Evolutionary conservation across 2,888 invertebrate genomes (phyloP), one percentile per base, ranked within the genome.

Genomic region (Eueremaeus valkanovi): DNA sequence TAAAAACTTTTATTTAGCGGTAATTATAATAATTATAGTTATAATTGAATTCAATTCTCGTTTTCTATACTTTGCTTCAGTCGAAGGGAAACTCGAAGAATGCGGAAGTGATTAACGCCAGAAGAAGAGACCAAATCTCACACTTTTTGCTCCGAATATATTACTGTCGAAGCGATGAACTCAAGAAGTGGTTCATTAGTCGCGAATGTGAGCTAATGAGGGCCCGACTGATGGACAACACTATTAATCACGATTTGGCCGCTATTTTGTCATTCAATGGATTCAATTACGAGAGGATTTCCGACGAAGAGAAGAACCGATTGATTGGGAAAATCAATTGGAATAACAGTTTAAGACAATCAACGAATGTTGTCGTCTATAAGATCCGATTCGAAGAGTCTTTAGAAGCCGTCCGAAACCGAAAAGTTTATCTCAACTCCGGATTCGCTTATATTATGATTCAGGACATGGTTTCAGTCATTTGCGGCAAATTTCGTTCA

Each of bases 91-190:
- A 18, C 8, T 36, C 29, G 29, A 31, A 58, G n/a, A 40, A 36
- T 16, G 6, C 42, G 16, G 42, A 68, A 18, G 61, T 27, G 6
- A 78, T 80, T 72, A 80, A 81, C 42, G 82, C 82, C 9, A 79
- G 83, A 63, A 78, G 81, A 40, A 80, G 83, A 78, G 98, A 99
- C 84, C 90, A 92, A 81, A 88, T 96, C 73, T 93, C 97, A 0
- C 98, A 99, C 83, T 97, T 92, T 83, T 92, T 97, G 80, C 85
- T 98, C 3, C 87, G 96, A 75, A 84, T 99, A 76, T 94, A 94
- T 0, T 97, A 93, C 84, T 96, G 95, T 82, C 88, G 91, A 81
- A 81, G 82, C 29, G 91, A 92, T 79, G 95, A 96, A 75, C 85
- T 93, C 49, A 86, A 91, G 42, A 88, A 87, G 76, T 98, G 98